phyloP scores from a whole-genome alignment of 1,140 invertebrate species.

The Anastrepha obliqua region DNA sequence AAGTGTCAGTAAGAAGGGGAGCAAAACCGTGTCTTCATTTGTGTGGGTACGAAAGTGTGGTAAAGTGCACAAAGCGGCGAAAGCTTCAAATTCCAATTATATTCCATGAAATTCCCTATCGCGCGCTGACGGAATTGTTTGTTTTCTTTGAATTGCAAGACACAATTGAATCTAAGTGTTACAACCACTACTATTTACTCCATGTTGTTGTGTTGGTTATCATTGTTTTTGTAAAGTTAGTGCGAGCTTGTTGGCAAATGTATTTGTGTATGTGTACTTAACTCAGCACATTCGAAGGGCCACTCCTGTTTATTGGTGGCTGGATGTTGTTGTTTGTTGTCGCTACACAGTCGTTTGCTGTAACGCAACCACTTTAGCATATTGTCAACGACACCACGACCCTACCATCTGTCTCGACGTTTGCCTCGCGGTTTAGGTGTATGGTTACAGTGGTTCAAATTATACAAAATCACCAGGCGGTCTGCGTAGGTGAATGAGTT shows the following conservation, averaged over 20 bases:
- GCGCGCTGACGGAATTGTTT: conserved; percentile 45
- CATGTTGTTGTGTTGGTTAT: conserved; percentile 21
- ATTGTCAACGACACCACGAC: conserved; percentile 21
- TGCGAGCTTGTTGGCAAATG: not conserved
- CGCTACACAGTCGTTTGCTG: not conserved
- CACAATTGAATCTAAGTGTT: conserved; percentile 45
- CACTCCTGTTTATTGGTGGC: conserved; percentile 13
- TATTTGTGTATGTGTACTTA: conserved; percentile 15
- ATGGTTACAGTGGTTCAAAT: not conserved
- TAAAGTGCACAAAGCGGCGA: conserved; percentile 28
- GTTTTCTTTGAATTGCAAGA: conserved; percentile 33
- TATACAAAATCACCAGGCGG: too few species aligned
- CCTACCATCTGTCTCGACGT: not conserved
- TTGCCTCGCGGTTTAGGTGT: not conserved
- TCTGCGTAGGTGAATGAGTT: too few species aligned
- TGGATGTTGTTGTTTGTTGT: not conserved
- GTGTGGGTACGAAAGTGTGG: not conserved
- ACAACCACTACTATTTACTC: not conserved
- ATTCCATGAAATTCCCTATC: conserved; percentile 45
- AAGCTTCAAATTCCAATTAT: conserved; percentile 52
- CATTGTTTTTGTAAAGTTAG: conserved; percentile 41
- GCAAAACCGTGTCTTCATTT: not conserved
- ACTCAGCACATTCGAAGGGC: conserved; percentile 5
- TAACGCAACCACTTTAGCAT: conserved; percentile 30
- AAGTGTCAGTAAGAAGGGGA: conserved; percentile 31